A percentile compares a stretch with the other conserved stretches of the same genome.
Conservation (phyloP, 2,113 vertebrate species). For the Grantiella picta region DNA sequence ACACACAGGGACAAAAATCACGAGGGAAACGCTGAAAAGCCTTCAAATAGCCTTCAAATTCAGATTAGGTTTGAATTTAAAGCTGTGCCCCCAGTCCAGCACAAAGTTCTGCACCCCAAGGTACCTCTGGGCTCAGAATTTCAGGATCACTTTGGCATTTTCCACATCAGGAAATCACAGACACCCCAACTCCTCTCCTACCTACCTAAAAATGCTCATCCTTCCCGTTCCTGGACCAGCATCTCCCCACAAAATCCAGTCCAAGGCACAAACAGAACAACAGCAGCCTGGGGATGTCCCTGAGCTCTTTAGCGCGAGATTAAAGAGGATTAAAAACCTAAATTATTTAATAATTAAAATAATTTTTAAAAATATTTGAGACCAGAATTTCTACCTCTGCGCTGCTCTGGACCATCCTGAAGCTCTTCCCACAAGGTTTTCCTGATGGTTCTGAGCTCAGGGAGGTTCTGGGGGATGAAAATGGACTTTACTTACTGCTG, state of each 20-base stretch:
- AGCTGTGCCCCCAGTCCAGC: background rate
- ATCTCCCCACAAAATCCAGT: background rate
- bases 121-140: background rate
- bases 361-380: background rate
- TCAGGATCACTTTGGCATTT: background rate
- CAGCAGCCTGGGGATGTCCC: background rate
- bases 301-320: background rate
- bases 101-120: background rate
- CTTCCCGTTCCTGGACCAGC: background rate
- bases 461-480: background rate
- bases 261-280: background rate
- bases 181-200: background rate
- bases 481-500: constrained; percentile 79
- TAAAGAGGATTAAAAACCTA: background rate
- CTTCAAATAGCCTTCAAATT: background rate
- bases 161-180: background rate
- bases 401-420: background rate
- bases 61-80: background rate
- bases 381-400: background rate
- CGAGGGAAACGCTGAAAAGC: background rate
- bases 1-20: background rate
- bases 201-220: background rate
- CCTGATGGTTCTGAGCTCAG: background rate
- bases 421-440: background rate
- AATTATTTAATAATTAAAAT: background rate